phyloP scores from a whole-genome alignment of 2,888 invertebrate genomes.

The Andricus quercusramuli region DNA sequence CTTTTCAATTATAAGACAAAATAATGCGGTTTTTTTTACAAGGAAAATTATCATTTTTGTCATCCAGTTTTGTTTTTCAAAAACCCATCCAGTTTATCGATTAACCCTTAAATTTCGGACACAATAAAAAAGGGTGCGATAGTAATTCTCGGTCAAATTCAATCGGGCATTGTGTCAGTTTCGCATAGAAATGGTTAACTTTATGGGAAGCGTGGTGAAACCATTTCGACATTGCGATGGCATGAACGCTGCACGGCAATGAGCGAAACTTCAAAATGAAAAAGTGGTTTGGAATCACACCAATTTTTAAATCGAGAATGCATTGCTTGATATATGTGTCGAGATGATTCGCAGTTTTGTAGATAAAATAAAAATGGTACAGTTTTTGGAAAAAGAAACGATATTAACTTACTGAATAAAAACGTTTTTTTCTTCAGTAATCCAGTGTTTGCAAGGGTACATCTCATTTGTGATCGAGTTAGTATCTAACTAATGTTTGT shows the following conservation, averaged over 20 bases:
- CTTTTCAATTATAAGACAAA: no score
- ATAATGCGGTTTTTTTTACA: not conserved
- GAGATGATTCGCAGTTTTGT: not conserved
- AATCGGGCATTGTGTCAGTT: constrained; percentile 14
- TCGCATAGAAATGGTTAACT: constrained; percentile 16
- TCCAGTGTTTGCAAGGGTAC: not conserved
- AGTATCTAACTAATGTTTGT: not conserved
- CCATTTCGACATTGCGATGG: constrained; percentile 61
- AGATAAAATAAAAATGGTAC: not conserved
- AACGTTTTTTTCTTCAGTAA: not conserved
- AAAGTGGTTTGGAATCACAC: not conserved
- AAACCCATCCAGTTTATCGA: not conserved
- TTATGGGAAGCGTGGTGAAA: constrained; percentile 37
- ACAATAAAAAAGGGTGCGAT: not conserved
- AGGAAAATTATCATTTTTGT: not conserved
- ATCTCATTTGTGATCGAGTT: not conserved
- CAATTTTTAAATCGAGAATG: not conserved
- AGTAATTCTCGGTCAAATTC: constrained; percentile 1
- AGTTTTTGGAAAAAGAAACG: not conserved
- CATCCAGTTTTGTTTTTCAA: not conserved
- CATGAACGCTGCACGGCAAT: constrained; percentile 59
- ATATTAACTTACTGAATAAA: not conserved
- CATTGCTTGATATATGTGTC: not conserved
- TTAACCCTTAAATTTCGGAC: not conserved
- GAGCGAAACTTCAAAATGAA: constrained; percentile 45